phyloP scores from a whole-genome alignment of 2,888 invertebrate genomes.

The Uropetala carovei region DNA sequence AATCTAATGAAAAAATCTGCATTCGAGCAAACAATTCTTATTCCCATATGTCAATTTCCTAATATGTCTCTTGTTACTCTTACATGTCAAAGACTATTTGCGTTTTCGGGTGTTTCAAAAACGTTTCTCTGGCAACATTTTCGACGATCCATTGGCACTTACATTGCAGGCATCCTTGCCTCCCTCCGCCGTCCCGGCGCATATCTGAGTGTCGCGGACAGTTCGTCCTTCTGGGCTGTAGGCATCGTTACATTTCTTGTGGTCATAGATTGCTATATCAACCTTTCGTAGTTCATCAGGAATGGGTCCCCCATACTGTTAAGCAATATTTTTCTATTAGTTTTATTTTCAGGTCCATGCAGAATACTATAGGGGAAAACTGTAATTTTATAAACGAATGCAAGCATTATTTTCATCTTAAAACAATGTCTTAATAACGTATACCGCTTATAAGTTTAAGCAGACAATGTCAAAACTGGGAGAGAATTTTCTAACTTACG shows the following conservation, averaged over 20 bases:
- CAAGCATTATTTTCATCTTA: no score
- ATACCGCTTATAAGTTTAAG: background rate
- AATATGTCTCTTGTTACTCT: no score
- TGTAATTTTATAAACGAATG: no score
- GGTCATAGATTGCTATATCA: background rate
- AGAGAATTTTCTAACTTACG: background rate
- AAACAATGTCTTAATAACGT: background rate
- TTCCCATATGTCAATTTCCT: no score
- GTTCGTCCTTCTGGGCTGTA: background rate
- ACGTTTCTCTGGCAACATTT: no score
- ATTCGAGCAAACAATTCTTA: no score
- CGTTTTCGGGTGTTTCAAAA: no score
- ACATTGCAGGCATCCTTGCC: slow-evolving; percentile 45
- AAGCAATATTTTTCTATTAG: background rate
- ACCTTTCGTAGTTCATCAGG: slow-evolving; percentile 64
- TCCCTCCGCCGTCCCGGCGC: background rate
- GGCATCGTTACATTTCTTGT: slow-evolving; percentile 38
- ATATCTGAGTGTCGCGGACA: background rate
- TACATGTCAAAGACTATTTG: no score
- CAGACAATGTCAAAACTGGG: background rate
- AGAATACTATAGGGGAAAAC: no score
- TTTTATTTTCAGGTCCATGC: background rate
- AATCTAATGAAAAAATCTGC: no score
- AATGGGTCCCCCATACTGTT: background rate
- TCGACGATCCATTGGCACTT: background rate